Conservation (phyloP, 2,797 vertebrate genomes). For the Momotus momota region DNA sequence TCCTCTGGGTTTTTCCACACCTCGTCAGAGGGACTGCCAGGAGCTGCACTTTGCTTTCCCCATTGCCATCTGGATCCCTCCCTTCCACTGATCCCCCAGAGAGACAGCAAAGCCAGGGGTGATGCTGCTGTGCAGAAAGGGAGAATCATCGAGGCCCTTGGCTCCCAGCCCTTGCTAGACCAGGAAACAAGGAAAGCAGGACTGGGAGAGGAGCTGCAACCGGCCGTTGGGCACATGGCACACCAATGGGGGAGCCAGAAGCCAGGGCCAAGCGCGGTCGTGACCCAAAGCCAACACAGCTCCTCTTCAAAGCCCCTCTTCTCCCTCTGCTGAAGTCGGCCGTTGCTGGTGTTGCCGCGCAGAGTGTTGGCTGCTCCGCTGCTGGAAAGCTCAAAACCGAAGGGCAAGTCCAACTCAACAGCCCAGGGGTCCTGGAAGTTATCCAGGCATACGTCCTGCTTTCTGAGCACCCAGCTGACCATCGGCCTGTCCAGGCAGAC, state of each 20-base stretch:
- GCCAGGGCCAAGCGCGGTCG: accelerated
- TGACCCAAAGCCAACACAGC: accelerated
- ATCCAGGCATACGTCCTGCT: background rate
- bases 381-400: background rate
- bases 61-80: background rate
- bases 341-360: accelerated
- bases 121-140: background rate
- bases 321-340: background rate
- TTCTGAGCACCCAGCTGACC: background rate
- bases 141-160: background rate
- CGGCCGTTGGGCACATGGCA: accelerated
- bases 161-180: background rate
- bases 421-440: background rate
- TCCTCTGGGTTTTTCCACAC: background rate
- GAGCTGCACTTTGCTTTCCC: background rate
- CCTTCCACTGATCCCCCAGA: background rate
- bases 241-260: accelerated
- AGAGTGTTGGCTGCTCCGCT: background rate
- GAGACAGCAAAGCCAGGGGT: background rate
- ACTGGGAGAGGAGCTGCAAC: background rate
- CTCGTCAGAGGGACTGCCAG: accelerated
- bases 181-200: background rate
- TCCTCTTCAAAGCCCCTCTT: background rate
- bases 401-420: background rate
- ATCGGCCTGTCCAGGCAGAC: background rate